Percentiles rank a stretch among this genome's conserved stretches.
These are phyloP conservation scores for Heliothis peltigera DNA, from an alignment of 2,888 invertebrate species.

Conservation along the genomic window DNA sequence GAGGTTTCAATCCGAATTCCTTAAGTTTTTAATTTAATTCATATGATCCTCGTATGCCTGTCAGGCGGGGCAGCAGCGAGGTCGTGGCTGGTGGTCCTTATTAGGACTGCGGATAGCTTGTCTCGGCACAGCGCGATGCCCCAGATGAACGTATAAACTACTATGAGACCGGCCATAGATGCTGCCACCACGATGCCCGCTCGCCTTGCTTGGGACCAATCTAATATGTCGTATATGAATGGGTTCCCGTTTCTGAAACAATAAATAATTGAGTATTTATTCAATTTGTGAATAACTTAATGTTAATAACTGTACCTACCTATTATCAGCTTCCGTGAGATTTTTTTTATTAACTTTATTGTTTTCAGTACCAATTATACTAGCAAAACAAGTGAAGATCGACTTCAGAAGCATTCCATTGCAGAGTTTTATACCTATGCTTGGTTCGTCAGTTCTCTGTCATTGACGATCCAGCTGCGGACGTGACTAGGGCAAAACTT, in stretches of 20 bases:
- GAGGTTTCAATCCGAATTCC: conserved; percentile 20
- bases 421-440: too few species aligned
- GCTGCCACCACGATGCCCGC: conserved; percentile 85
- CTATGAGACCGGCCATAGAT: conserved; percentile 70
- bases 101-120: conserved; percentile 67
- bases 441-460: too few species aligned
- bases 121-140: conserved; percentile 73
- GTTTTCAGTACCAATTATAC: too few species aligned
- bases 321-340: too few species aligned
- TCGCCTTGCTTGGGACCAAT: conserved; percentile 92
- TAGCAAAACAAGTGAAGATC: too few species aligned
- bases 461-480: too few species aligned
- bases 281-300: too few species aligned
- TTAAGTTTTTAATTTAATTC: conserved; percentile 30
- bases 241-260: conserved; percentile 88
- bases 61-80: conserved; percentile 73
- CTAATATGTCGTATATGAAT: conserved; percentile 93
- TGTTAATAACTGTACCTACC: too few species aligned
- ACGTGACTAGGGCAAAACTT: too few species aligned
- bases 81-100: conserved; percentile 76
- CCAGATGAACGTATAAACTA: conserved; percentile 75
- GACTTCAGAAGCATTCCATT: too few species aligned
- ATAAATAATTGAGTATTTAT: not conserved
- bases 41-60: conserved; percentile 60
- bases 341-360: too few species aligned